phyloP scores from a whole-genome alignment of 2,888 invertebrate genomes.

The Cosmopolites sordidus region DNA sequence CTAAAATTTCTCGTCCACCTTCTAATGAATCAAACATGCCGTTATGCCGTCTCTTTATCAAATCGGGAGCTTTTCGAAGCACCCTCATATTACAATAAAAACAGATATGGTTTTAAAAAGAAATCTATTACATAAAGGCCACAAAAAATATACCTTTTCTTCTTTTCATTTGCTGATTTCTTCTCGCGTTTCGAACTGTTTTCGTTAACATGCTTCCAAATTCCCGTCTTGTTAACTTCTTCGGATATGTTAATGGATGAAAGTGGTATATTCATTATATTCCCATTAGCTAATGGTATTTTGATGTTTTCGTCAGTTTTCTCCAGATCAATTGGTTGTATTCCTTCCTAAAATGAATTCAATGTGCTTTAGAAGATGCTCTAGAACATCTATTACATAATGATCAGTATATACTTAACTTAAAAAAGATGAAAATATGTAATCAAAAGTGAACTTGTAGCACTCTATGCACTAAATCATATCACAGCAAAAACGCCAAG shows the following conservation, averaged over 20 bases:
- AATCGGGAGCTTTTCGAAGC: not conserved
- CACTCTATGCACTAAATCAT: not conserved
- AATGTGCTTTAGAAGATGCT: too few relatives aligned
- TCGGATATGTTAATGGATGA: slow-evolving; percentile 87
- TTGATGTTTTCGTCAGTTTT: slow-evolving; percentile 60
- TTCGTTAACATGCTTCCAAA: slow-evolving; percentile 89
- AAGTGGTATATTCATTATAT: slow-evolving; percentile 83
- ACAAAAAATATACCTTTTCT: slow-evolving; percentile 31
- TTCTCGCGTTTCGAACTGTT: slow-evolving; percentile 50
- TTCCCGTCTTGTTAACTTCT: slow-evolving; percentile 87
- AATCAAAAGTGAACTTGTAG: slow-evolving; percentile 1
- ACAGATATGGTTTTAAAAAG: not conserved
- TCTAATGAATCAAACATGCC: too few relatives aligned
- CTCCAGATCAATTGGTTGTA: slow-evolving; percentile 31
- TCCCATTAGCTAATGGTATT: slow-evolving; percentile 82
- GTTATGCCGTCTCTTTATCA: too few relatives aligned
- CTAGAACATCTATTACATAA: too few relatives aligned
- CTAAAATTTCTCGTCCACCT: too few relatives aligned
- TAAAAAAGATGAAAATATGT: slow-evolving; percentile 1
- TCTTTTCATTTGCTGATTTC: slow-evolving; percentile 37
- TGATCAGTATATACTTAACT: slow-evolving; percentile 2
- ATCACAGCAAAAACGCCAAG: slow-evolving; percentile 1
- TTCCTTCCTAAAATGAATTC: slow-evolving; percentile 20
- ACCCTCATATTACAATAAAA: not conserved
- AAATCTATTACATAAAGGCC: too few relatives aligned